Base-by-base conservation (phyloP, 2,888 invertebrate species). In the Steromphala cineraria region DNA sequence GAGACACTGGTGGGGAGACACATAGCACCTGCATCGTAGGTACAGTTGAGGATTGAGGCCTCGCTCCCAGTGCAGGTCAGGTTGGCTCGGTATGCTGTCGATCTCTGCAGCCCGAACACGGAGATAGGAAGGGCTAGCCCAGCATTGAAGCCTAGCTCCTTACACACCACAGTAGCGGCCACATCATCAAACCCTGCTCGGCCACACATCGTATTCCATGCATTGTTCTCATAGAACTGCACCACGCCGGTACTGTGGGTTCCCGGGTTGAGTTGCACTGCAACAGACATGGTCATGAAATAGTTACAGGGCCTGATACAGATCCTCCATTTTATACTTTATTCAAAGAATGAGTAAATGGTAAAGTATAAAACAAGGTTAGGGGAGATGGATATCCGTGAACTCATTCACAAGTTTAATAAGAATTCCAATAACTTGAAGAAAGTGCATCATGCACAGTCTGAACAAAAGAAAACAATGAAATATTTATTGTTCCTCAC, bases 151-250 rank as follows among this genome's bases (percentile, higher is more conserved):
- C 86, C 89, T 0, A 87, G 76, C 71, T 89, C 87, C 62, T 78
- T 80, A 80, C 90, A 90, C 7, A 86, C 84, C 0, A 90, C 87
- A 13, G 67, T 81, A 7, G 89, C 89, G 31, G 87, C 89, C 0
- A 53, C 71, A 19, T 87, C 85, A 36, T 86, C 85, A 80, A 88
- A 90, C 17, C 86, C 85, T 28, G 81, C 81, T 2, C 81, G 77
- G 71, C 88, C 75, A 52, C 85, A 85, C 10, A 84, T 76, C 10
- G 71, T 75, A 10, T 71, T 74, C 82, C 82, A 81, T 5, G 53
- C 52, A 5, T 19, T 13, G 7, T n/a, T 17, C 0, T 80, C 75
- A 62, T 81, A 85, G 31, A 85, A 53, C 78, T 83, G 79, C 24
- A 86, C 81, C 28, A 85, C 79, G 4, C 87, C 87, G 1, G 76